A percentile compares a stretch with the other conserved stretches of the same genome.
phyloP scores from a whole-genome alignment of 2,888 invertebrate genomes.

The Eurois occulta region DNA sequence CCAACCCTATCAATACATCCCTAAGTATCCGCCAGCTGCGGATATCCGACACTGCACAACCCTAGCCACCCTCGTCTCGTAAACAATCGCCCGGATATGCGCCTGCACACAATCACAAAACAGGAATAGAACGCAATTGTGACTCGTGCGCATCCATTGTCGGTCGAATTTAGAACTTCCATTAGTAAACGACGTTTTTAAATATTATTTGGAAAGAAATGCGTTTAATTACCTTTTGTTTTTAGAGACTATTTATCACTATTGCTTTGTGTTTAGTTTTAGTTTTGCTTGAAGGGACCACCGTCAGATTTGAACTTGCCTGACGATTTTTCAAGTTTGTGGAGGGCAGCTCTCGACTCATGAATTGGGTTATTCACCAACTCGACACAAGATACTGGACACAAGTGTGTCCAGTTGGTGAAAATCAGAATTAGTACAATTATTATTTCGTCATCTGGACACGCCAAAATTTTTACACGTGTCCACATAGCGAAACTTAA shows the following conservation, averaged over 20 bases:
- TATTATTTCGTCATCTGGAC: too few species aligned
- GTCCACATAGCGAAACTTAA: too few species aligned
- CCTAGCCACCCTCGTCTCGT: constrained; percentile 65
- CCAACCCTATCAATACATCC: constrained; percentile 33
- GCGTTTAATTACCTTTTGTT: constrained; percentile 47
- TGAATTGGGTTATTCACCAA: too few species aligned
- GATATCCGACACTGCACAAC: constrained; percentile 63
- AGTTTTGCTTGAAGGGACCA: background rate
- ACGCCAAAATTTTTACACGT: too few species aligned
- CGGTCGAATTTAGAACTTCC: constrained; percentile 79
- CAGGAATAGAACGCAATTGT: constrained; percentile 80
- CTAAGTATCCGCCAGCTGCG: constrained; percentile 47
- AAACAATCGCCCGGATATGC: constrained; percentile 77
- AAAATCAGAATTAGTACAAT: too few species aligned
- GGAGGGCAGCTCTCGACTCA: background rate
- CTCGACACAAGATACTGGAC: too few species aligned
- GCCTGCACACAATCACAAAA: constrained; percentile 71
- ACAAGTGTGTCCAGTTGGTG: too few species aligned
- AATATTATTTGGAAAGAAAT: constrained; percentile 65
- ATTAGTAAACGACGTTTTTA: constrained; percentile 71
- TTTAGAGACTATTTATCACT: constrained; percentile 61
- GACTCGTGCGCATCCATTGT: constrained; percentile 77
- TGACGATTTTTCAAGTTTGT: background rate
- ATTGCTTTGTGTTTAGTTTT: constrained; percentile 38
- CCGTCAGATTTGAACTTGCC: background rate